Percentiles rank a stretch among this genome's conserved stretches.
phyloP scores from a whole-genome alignment of 1,140 invertebrate species.

The Coptotermes formosanus region DNA sequence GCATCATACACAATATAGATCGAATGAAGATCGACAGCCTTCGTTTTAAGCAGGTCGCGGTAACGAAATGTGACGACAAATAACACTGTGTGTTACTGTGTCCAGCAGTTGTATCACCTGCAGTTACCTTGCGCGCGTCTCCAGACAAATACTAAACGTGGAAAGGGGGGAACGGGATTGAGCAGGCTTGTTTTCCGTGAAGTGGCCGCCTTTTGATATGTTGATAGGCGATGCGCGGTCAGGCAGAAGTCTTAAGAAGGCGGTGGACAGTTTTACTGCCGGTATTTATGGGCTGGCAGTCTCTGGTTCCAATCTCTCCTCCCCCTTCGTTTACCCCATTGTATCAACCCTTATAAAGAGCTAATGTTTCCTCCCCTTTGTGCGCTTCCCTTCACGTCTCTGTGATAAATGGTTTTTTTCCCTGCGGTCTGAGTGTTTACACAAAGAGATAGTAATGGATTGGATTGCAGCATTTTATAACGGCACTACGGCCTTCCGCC shows the following conservation, averaged over 20 bases:
- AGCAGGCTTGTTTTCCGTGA: too few species aligned
- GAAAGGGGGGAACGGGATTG: too few species aligned
- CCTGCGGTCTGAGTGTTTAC: conserved; percentile 17
- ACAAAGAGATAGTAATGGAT: conserved; percentile 12
- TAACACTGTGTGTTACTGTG: too few species aligned
- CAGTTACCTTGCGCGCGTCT: too few species aligned
- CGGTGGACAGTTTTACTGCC: conserved; percentile 1
- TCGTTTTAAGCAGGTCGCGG: too few species aligned
- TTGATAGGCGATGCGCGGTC: neutral
- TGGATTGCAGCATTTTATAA: neutral
- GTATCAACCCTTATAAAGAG: conserved; percentile 18
- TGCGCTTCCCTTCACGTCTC: neutral
- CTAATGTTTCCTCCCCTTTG: conserved; percentile 15
- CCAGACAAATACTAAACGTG: too few species aligned
- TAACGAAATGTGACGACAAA: too few species aligned
- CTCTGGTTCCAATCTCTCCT: neutral
- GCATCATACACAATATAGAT: too few species aligned
- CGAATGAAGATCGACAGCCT: too few species aligned
- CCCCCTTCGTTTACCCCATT: neutral
- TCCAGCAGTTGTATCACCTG: too few species aligned
- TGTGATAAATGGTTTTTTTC: conserved; percentile 17
- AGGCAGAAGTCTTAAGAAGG: neutral
- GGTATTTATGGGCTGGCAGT: neutral
- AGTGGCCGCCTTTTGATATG: neutral
- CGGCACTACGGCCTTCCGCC: neutral